These are phyloP conservation scores for Drosophila quasianomalipes DNA, from an alignment of 2,888 invertebrate genomes.

Conservation along the genomic window DNA sequence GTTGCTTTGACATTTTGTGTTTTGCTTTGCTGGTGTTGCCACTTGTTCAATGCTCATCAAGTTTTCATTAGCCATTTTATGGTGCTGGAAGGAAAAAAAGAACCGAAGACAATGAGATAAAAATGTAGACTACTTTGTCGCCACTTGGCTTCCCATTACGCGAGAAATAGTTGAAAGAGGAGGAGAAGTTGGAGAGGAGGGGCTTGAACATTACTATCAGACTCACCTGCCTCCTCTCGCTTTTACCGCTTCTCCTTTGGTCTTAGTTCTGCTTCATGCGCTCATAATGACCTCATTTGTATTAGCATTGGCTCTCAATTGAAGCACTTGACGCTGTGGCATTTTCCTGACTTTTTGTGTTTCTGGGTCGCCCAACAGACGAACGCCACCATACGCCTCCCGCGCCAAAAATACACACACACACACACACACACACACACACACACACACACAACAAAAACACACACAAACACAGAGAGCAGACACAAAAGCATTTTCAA, in stretches of 20 bases:
- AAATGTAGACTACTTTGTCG: conserved; percentile 77
- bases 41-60: conserved; percentile 73
- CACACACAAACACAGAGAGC: conserved; percentile 8
- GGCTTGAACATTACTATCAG: background rate
- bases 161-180: conserved; percentile 18
- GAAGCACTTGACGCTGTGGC: conserved; percentile 59
- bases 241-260: conserved; percentile 2
- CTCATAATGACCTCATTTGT: conserved; percentile 79
- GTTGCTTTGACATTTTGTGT: conserved; percentile 21
- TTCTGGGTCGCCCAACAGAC: conserved; percentile 68
- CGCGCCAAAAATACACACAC: conserved; percentile 7
- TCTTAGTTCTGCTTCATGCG: conserved; percentile 24
- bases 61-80: conserved; percentile 75
- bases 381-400: conserved; percentile 1
- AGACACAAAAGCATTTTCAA: conserved; percentile 59
- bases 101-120: conserved; percentile 52
- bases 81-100: conserved; percentile 6
- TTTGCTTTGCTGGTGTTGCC: conserved; percentile 31
- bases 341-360: conserved; percentile 47
- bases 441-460: conserved; percentile 10
- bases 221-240: background rate
- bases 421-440: conserved; percentile 3
- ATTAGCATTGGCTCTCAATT: conserved; percentile 75
- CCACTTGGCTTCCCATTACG: conserved; percentile 70
- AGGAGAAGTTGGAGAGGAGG: background rate